Base-by-base conservation (phyloP, 2,113 vertebrate genomes). In the Pelodiscus sinensis region DNA sequence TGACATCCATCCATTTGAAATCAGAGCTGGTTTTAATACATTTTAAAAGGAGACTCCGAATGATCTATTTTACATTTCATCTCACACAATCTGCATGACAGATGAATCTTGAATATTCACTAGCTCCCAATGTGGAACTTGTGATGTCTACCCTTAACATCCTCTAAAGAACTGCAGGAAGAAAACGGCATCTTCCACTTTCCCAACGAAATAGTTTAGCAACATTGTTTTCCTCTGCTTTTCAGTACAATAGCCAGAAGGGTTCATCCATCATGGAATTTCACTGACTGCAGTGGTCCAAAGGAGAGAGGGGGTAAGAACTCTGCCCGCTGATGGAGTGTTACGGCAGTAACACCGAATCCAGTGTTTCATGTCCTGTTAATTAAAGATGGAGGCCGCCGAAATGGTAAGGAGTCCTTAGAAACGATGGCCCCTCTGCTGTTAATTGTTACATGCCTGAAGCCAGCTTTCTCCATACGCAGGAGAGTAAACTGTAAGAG, bases 381-480 rank as follows among this genome's bases (percentile, higher is more conserved):
- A 97, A 97, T 97, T 95, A 95, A 95, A 97, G 96, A 91, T 86
- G 19, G 68, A 89, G 88, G 92, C 95, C 92, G 94, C 96, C 96
- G 90, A 21, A 87, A 97, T 29, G 2, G 78, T 91, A 87, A 94
- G 97, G 25, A 2, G 78, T 92, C 57, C 82, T 95, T 89, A 90
- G 81, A 94, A 96, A 91, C 8, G 29, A 82, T 65, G 85, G 90
- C 52, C 82, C 87, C 92, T 56, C 11, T 18, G 90, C 87, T 94
- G 88, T 95, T 94, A 91, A 92, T 97, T 96, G 95, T 94, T 95
- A 68, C 90, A 85, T 24, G 62, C 95, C 93, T 94, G 86, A 91
- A 94, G 92, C 82, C 93, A 94, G 88, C 84, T 87, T 31, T 90
- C 86, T 94, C 89, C 79, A 55, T 95, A 92, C 94, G 93, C 9